A percentile compares a stretch with the other conserved stretches of the same genome.
phyloP scores from a whole-genome alignment of 37 sponge, comb jelly and placozoan genomes.

The Cladorhizidae sp. region DNA sequence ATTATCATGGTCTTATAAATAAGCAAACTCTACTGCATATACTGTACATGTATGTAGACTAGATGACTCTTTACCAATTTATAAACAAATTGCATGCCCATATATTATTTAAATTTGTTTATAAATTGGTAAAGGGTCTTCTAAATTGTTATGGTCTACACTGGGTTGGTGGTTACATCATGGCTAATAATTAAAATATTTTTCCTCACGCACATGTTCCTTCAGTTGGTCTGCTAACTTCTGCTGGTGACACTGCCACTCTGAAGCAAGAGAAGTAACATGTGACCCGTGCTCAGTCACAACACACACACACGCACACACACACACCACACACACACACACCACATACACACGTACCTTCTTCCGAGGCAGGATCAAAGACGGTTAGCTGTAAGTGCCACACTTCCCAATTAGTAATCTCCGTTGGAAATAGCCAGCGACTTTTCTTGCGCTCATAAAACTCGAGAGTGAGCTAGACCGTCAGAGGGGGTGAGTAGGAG shows the following conservation, averaged over 20 bases:
- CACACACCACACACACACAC: neutral
- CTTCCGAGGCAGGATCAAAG: conserved; percentile 34
- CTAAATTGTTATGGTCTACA: no score
- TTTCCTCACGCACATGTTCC: conserved; percentile 44
- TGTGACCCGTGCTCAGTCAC: neutral
- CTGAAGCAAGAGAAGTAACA: conserved; percentile 6
- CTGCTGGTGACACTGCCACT: conserved; percentile 49
- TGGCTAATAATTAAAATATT: no score
- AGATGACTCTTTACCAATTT: no score
- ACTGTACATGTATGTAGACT: no score
- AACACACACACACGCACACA: neutral
- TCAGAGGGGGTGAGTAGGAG: neutral
- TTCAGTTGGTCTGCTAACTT: conserved; percentile 31
- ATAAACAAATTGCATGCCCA: no score
- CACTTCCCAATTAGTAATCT: conserved; percentile 77
- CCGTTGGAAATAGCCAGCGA: conserved; percentile 85
- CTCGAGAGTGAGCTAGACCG: conserved; percentile 72
- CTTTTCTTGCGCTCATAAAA: conserved; percentile 89
- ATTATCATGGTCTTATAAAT: no score
- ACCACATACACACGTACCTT: conserved; percentile 56
- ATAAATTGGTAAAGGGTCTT: no score
- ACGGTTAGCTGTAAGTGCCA: conserved; percentile 62
- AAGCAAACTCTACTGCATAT: no score
- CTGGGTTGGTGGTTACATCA: no score
- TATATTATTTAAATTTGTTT: no score